phyloP scores from a whole-genome alignment of 2,888 invertebrate species.

The Galerucella pusilla region DNA sequence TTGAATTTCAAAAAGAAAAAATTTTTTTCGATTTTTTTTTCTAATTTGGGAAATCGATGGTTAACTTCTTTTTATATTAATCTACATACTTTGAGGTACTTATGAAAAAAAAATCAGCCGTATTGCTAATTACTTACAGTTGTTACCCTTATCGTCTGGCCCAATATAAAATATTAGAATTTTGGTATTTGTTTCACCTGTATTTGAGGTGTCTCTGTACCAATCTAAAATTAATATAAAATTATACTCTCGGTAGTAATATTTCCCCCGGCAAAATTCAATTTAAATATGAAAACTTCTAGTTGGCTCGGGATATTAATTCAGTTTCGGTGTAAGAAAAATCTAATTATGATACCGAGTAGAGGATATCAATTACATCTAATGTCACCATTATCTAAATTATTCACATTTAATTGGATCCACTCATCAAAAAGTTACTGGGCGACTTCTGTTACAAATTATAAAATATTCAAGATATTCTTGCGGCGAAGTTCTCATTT shows the following conservation, averaged over 20 bases:
- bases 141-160: too few relatives aligned
- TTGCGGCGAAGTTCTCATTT: slow-evolving; percentile 62
- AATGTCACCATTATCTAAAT: slow-evolving; percentile 65
- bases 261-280: slow-evolving; percentile 37
- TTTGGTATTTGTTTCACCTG: neutral
- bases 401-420: slow-evolving; percentile 65
- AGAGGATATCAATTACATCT: slow-evolving; percentile 64
- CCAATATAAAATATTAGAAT: too few relatives aligned
- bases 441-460: slow-evolving; percentile 65
- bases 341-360: slow-evolving; percentile 58
- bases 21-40: too few relatives aligned
- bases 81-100: too few relatives aligned
- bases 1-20: too few relatives aligned
- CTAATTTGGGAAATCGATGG: too few relatives aligned
- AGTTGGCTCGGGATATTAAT: slow-evolving; percentile 46
- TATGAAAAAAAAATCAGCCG: too few relatives aligned
- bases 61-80: too few relatives aligned
- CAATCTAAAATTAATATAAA: slow-evolving; percentile 30
- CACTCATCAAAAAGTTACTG: slow-evolving; percentile 64
- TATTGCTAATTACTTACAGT: too few relatives aligned
- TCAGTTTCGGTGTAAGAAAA: slow-evolving; percentile 47
- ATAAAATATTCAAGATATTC: slow-evolving; percentile 64
- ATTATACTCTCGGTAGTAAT: slow-evolving; percentile 8
- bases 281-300: slow-evolving; percentile 48
- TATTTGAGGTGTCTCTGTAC: neutral